These are phyloP conservation scores for Clamator glandarius DNA, from an alignment of 2,797 vertebrate species.

Conservation along the genomic window DNA sequence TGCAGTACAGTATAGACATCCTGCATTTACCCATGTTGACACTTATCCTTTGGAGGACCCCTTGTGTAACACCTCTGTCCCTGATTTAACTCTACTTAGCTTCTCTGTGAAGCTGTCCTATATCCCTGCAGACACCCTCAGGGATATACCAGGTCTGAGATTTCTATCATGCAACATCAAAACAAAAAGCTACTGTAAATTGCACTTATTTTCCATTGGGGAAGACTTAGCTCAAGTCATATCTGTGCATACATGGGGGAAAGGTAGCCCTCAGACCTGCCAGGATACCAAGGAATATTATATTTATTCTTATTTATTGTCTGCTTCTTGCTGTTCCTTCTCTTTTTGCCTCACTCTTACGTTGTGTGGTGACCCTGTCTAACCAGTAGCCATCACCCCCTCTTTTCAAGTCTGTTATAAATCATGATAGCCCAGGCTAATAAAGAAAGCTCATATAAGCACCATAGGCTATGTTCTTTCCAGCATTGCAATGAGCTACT, in stretches of 20 bases:
- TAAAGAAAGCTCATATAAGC: constrained; percentile 57
- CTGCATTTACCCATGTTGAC: not conserved
- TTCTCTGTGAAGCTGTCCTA: not conserved
- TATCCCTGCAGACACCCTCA: not conserved
- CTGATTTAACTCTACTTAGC: not conserved
- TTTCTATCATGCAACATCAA: not conserved
- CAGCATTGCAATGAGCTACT: not conserved
- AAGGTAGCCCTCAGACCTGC: not conserved
- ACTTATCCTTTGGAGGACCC: not conserved
- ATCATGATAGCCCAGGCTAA: constrained; percentile 55
- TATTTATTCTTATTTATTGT: constrained; percentile 34
- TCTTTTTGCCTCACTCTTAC: constrained; percentile 19
- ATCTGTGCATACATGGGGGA: not conserved
- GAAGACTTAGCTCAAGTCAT: constrained; percentile 36
- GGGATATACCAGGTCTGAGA: not conserved
- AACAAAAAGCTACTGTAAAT: not conserved
- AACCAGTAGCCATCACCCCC: constrained; percentile 25
- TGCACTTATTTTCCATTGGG: not conserved
- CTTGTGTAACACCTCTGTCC: not conserved
- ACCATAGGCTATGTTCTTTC: constrained; percentile 17
- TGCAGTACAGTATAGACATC: not conserved
- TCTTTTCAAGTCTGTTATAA: constrained; percentile 48
- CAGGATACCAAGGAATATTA: not conserved
- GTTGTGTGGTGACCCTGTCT: not conserved
- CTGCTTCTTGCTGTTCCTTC: constrained; percentile 48